phyloP scores from a whole-genome alignment of 23 tunicate species.

The Styela plicata region DNA sequence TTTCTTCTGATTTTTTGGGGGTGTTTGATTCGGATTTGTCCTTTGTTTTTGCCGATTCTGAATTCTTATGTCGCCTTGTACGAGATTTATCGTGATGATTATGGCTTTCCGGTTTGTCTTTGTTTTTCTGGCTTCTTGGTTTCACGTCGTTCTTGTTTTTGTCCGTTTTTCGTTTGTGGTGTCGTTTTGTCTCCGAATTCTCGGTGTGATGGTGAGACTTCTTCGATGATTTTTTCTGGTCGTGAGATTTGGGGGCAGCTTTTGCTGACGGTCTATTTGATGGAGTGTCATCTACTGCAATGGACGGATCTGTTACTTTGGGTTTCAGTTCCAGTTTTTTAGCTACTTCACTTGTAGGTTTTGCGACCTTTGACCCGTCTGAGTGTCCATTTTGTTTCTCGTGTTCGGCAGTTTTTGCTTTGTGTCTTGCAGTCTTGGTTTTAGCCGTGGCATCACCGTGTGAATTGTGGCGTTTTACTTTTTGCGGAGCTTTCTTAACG shows the following conservation, averaged over 20 bases:
- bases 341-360: background rate
- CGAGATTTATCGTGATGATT: background rate
- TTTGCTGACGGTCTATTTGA: background rate
- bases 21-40: background rate
- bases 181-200: background rate
- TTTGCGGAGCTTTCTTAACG: background rate
- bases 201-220: background rate
- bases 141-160: background rate
- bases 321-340: background rate
- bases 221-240: background rate
- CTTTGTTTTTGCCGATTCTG: background rate
- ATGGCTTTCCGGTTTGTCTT: background rate
- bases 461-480: background rate
- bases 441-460: constrained; percentile 1
- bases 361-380: background rate
- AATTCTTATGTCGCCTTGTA: background rate
- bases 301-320: background rate
- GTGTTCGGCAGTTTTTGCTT: background rate
- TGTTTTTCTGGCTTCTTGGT: background rate
- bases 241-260: background rate
- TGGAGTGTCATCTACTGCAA: no score
- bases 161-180: background rate
- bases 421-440: background rate
- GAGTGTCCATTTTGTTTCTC: background rate
- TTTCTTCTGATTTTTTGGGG: constrained; percentile 1